These are phyloP conservation scores for Apogon talboti DNA, from an alignment of 2,797 vertebrate species.

Conservation along the genomic window DNA sequence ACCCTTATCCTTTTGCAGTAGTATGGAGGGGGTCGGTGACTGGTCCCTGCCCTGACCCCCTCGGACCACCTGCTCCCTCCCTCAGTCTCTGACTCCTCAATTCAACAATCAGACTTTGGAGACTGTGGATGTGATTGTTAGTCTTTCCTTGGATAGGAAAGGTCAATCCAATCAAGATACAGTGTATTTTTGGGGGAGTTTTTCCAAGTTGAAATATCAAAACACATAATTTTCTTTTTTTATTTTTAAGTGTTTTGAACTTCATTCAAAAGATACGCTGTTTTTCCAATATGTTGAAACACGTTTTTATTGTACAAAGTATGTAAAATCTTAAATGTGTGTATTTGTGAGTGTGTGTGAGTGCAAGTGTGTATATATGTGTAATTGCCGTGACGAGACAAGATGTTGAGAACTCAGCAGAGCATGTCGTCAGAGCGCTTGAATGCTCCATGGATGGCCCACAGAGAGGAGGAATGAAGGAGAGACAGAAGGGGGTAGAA, in stretches of 20 bases:
- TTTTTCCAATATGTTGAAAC: conserved; percentile 30
- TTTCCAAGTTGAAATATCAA: conserved; percentile 19
- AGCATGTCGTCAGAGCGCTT: conserved; percentile 81
- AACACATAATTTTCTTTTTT: conserved; percentile 8
- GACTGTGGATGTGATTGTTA: conserved; percentile 1
- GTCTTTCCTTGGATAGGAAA: conserved; percentile 30
- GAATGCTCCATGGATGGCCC: conserved; percentile 83
- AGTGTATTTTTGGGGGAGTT: neutral
- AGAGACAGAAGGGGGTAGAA: conserved; percentile 77
- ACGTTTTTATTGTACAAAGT: conserved; percentile 48
- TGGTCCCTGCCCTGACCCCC: conserved; percentile 64
- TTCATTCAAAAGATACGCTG: conserved; percentile 12
- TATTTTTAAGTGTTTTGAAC: conserved; percentile 4
- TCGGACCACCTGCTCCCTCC: conserved; percentile 68
- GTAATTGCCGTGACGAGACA: conserved; percentile 89
- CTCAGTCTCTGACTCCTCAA: conserved; percentile 32
- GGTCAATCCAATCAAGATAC: conserved; percentile 16
- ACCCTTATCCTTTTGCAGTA: conserved; percentile 73
- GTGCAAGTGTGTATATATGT: conserved; percentile 70
- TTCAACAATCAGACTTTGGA: conserved; percentile 15
- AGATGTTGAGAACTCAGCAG: conserved; percentile 85
- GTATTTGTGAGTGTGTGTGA: conserved; percentile 28
- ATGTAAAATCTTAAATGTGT: conserved; percentile 62
- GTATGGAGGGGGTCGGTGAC: conserved; percentile 65
- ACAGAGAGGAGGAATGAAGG: conserved; percentile 80